Conservation (phyloP, 2,888 invertebrate genomes). For the Chrysolina oricalcia region DNA sequence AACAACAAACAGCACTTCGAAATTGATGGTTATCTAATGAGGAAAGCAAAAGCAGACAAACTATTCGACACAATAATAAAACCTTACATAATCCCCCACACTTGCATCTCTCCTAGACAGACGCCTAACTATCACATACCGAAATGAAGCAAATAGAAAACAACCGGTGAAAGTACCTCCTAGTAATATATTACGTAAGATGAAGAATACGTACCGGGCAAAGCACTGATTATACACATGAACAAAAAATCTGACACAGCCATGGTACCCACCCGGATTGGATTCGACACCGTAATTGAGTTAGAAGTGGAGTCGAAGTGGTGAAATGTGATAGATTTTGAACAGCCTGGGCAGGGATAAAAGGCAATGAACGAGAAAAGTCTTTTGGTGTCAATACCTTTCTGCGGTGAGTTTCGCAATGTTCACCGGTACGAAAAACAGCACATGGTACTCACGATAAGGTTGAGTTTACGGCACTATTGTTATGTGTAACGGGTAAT, state of each 20-base stretch:
- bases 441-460: neutral
- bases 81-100: neutral
- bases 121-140: conserved; percentile 28
- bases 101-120: neutral
- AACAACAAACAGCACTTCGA: neutral
- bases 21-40: neutral
- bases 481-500: neutral
- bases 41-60: neutral
- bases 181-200: conserved; percentile 19
- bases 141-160: conserved; percentile 18
- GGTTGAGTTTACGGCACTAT: neutral
- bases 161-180: conserved; percentile 18
- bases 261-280: conserved; percentile 50
- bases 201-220: conserved; percentile 63
- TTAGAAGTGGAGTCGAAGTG: conserved; percentile 5
- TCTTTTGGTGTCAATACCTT: conserved; percentile 28
- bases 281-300: conserved; percentile 28
- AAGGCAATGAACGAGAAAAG: neutral
- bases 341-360: conserved; percentile 25
- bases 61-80: neutral
- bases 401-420: conserved; percentile 18
- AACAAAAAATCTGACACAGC: conserved; percentile 64
- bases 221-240: conserved; percentile 63
- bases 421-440: conserved; percentile 7
- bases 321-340: conserved; percentile 22